These are phyloP conservation scores for Hydriomena furcata DNA, from an alignment of 2,888 invertebrate species.

Conservation along the genomic window DNA sequence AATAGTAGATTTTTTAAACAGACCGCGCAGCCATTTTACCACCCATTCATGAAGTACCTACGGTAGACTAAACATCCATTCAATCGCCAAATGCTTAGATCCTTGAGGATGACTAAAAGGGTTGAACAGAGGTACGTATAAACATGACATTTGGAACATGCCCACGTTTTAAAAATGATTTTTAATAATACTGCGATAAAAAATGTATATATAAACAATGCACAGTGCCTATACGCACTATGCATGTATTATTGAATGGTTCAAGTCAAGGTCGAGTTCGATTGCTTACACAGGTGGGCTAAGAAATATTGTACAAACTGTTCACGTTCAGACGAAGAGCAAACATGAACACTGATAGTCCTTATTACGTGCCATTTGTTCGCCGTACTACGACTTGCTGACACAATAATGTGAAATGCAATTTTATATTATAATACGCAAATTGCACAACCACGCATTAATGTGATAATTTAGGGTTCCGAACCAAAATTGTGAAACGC, in stretches of 20 bases:
- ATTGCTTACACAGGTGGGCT: conserved; percentile 53
- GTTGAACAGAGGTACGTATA: too few relatives aligned
- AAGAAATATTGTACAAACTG: conserved; percentile 33
- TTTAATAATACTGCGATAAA: too few relatives aligned
- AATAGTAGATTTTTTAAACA: too few relatives aligned
- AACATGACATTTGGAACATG: too few relatives aligned
- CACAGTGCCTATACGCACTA: conserved; percentile 11
- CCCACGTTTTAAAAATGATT: too few relatives aligned
- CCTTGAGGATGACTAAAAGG: too few relatives aligned
- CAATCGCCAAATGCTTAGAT: too few relatives aligned
- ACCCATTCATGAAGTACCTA: too few relatives aligned
- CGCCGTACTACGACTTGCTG: conserved; percentile 15
- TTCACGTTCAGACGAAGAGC: conserved; percentile 35
- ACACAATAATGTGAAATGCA: conserved; percentile 28
- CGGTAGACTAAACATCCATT: too few relatives aligned
- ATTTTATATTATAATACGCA: too few relatives aligned
- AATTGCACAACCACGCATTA: conserved; percentile 20
- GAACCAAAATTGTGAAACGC: too few relatives aligned
- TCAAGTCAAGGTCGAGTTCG: conserved; percentile 50
- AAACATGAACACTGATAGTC: conserved; percentile 30
- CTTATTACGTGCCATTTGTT: conserved; percentile 34
- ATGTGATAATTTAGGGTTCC: conserved; percentile 12
- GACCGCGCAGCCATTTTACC: too few relatives aligned
- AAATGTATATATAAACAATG: conserved; percentile 10
- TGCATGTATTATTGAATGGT: conserved; percentile 31